A percentile compares a stretch with the other conserved stretches of the same genome.
Evolutionary conservation across 2,888 invertebrate species (phyloP).

Genomic region (Drosophila meridionalis): DNA sequence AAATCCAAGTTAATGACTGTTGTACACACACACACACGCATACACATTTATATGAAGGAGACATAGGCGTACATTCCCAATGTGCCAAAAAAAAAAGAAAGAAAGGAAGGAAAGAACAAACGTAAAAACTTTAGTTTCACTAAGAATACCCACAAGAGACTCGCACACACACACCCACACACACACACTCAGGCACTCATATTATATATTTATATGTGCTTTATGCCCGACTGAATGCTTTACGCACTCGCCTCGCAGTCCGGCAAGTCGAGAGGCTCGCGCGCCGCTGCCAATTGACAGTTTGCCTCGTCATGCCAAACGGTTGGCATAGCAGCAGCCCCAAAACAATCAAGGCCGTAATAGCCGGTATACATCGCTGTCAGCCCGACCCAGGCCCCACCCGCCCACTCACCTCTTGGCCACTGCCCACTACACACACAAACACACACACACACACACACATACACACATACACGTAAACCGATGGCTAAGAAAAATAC

Average conservation of each 20-base stretch:
- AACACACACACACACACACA: background rate
- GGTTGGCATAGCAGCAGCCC: conserved; percentile 19
- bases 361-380: background rate
- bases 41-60: background rate
- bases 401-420: background rate
- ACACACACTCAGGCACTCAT: background rate
- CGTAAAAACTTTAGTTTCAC: conserved; percentile 19
- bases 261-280: conserved; percentile 12
- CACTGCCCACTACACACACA: background rate
- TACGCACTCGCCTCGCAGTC: background rate
- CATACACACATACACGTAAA: background rate
- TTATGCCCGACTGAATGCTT: background rate
- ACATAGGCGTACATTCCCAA: conserved; percentile 11
- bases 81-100: conserved; percentile 3
- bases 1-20: conserved; percentile 47
- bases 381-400: background rate
- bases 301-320: conserved; percentile 52
- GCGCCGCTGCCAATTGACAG: conserved; percentile 25
- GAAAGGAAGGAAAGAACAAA: background rate
- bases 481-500: conserved; percentile 4
- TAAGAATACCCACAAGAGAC: conserved; percentile 16
- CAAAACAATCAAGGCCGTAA: conserved; percentile 6
- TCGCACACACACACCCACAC: background rate
- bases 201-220: background rate
- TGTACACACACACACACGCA: conserved; percentile 3